Base-by-base conservation (phyloP, 2,797 vertebrate species). In the Sarcoramphus papa region DNA sequence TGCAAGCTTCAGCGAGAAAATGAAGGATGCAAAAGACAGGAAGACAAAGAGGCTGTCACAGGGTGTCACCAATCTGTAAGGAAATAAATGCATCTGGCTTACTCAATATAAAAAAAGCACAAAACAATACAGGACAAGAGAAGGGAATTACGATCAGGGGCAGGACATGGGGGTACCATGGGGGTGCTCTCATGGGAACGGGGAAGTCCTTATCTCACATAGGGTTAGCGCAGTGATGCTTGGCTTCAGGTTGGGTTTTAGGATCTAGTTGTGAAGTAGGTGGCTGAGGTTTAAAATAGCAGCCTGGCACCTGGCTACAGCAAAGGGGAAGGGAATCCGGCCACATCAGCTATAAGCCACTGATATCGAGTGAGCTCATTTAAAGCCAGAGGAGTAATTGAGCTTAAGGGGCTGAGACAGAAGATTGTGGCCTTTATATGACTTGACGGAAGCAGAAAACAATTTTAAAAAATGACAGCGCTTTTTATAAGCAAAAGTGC, bases 131-230 rank as follows among this genome's bases (percentile, higher is more conserved):
- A 68, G n/a, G 30, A 28, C 16, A 56, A 60, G 64, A 56, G 28
- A 81, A 50, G 12, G 20, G n/a, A 72, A 50, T 56, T 56, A 25
- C 3, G 2, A 16, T 19, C 3, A 6, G 35, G 20, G 12, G 23
- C 62, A 31, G 68, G 11, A 41, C 62, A 15, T 7, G 16, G 30
- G 4, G n/a, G 37, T 60, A 43, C 40, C 41, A 68, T 13, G 37
- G 33, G 16, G 24, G 17, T 45, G 9, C 28, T 90, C 6, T 62
- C 41, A 27, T 0, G 2, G 72, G 51, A 35, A 62, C 0, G 2
- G 25, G 0, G 0, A 76, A 69, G 37, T 20, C 50, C 24, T n/a
- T 41, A 5, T 48, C 28, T 83, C n/a, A 56, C 1, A 0, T 5
- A n/a, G 16, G 23, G 47, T 21, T 54, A 51, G 10, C 1, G 5